Conservation (phyloP, 2,113 vertebrate genomes). For the human region DNA sequence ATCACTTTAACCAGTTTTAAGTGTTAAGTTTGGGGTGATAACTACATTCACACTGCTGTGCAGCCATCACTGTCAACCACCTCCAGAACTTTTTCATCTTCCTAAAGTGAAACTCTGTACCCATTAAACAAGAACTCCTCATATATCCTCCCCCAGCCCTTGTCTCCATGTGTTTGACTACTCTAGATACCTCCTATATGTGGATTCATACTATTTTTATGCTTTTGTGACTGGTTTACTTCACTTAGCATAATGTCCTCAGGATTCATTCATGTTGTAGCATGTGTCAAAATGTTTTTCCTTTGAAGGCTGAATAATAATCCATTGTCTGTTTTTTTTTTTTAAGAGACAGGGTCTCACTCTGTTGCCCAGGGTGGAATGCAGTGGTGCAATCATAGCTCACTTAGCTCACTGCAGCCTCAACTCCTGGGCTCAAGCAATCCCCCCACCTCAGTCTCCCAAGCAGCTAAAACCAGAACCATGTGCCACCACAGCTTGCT, state of each 20-base stretch:
- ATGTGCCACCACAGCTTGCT: no score
- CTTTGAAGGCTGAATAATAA: neutral
- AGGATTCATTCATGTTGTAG: neutral
- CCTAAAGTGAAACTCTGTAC: neutral
- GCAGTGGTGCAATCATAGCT: no score
- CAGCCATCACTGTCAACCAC: neutral
- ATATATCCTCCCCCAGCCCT: neutral
- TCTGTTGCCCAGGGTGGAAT: no score
- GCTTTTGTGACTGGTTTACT: neutral
- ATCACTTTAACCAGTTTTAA: neutral
- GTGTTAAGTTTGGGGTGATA: neutral
- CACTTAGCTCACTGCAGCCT: no score
- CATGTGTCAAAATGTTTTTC: neutral
- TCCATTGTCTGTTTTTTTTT: neutral
- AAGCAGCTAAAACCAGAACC: no score
- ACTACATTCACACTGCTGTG: neutral
- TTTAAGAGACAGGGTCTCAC: no score
- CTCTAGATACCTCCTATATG: neutral
- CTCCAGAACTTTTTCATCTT: neutral
- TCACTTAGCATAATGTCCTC: neutral
- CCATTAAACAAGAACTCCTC: neutral
- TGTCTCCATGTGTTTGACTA: no score
- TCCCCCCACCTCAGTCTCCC: no score
- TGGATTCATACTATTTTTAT: neutral
- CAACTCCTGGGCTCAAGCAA: no score